Evolutionary conservation across 2,888 invertebrate species (phyloP).

Genomic region (Anticlea derivata): DNA sequence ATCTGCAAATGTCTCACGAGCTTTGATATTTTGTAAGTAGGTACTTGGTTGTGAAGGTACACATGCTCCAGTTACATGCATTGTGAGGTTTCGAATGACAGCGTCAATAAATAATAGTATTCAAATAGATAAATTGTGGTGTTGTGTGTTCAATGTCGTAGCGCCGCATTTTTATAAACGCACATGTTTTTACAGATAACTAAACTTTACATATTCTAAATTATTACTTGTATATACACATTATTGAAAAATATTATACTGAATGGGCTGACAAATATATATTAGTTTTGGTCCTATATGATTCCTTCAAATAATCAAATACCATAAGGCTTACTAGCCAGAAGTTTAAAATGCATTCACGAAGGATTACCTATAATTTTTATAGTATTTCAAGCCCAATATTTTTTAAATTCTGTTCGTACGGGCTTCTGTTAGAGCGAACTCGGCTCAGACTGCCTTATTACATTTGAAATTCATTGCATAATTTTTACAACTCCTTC

Average conservation of each 20-base stretch:
- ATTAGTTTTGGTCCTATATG: conserved; percentile 38
- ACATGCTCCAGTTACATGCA: conserved; percentile 12
- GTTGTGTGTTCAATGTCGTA: conserved; percentile 50
- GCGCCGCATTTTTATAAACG: conserved; percentile 40
- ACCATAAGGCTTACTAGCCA: background rate
- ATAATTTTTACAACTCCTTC: conserved; percentile 33
- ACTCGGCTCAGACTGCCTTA: background rate
- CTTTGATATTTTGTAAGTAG: background rate
- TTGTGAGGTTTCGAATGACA: background rate
- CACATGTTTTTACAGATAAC: conserved; percentile 32
- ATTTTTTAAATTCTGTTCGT: background rate
- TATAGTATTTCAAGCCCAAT: background rate
- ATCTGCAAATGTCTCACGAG: too few species aligned
- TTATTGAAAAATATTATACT: conserved; percentile 6
- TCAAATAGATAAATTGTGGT: conserved; percentile 25
- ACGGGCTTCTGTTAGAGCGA: background rate
- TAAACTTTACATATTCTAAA: conserved; percentile 29
- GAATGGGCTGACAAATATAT: conserved; percentile 24
- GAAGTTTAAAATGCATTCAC: conserved; percentile 35
- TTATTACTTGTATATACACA: conserved; percentile 31
- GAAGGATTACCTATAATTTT: conserved; percentile 37
- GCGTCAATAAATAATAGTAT: conserved; percentile 8
- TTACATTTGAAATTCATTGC: conserved; percentile 11
- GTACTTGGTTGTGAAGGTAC: background rate
- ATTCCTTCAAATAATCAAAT: conserved; percentile 10